Percentiles rank a stretch among this genome's conserved stretches.
Conservation (phyloP, 2,888 invertebrate species). For the Dicycla oo region DNA sequence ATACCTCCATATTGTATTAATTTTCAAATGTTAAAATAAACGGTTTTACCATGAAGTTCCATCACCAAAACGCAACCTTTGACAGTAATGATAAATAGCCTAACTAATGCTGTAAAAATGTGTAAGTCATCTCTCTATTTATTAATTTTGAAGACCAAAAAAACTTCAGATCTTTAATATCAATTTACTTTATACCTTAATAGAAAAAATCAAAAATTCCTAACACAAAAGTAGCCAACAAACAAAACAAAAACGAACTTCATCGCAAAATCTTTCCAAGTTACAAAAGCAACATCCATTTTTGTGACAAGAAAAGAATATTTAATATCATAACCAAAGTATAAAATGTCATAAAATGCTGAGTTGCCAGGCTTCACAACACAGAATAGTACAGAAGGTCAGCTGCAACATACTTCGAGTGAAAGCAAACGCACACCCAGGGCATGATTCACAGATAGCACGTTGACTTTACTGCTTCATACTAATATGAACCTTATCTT, state of each 20-base stretch:
- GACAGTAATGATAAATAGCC: background rate
- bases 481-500: too few relatives aligned
- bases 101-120: background rate
- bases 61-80: background rate
- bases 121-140: background rate
- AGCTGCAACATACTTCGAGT: background rate
- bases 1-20: too few relatives aligned
- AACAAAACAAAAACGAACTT: constrained; percentile 1
- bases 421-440: too few relatives aligned
- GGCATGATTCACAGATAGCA: too few relatives aligned
- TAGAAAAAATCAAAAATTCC: background rate
- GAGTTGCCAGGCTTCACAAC: background rate
- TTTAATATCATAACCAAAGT: constrained; percentile 22
- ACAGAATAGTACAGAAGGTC: constrained; percentile 1
- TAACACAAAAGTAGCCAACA: constrained; percentile 1
- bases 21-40: too few relatives aligned
- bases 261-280: background rate
- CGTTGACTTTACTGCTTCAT: too few relatives aligned
- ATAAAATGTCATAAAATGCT: constrained; percentile 12
- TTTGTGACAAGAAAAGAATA: constrained; percentile 30
- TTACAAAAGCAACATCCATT: constrained; percentile 23
- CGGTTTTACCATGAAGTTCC: background rate
- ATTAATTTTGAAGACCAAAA: background rate
- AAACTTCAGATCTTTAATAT: background rate
- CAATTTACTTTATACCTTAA: too few relatives aligned